Base-by-base conservation (phyloP, 2,888 invertebrate species). In the Ormyrus labotus region DNA sequence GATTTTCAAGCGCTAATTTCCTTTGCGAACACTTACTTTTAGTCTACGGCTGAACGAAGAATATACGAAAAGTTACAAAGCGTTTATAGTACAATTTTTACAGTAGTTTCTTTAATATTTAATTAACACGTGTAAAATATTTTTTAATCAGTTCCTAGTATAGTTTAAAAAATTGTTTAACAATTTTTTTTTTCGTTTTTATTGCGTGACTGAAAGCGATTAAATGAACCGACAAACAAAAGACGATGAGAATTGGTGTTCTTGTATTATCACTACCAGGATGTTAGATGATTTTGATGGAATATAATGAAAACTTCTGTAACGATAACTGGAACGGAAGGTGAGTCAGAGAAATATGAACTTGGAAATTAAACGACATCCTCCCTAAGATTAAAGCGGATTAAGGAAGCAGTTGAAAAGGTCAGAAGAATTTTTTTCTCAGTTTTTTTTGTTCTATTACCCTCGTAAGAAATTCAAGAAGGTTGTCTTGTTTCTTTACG, bases 11-110 rank as follows among this genome's bases (percentile, higher is more conserved):
- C 60, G 80, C 55, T 70, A 71, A 76, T 76, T 60, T 74, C 34
- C 19, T 79, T 63, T 61, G 6, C 47, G 0, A 0, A 13, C 51
- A 48, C 53, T 55, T 68, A 9, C 6, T 68, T 60, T 67, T 3
- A 48, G 34, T 13, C 47, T 34, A 34, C 34, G 34, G 10, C 19
- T 47, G 48, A 70, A 67, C 61, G 55, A 64, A 57, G 58, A 58
- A 67, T 50, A 61, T n/a, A 63, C 34, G 73, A 73, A 69, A 73
- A 63, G 61, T 79, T 73, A 73, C 61, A 61, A 76, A 75, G 75
- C 57, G 10, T 60, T 53, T 79, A 79, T 79, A 45, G 57, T 73
- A 79, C 78, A 79, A 50, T 73, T 79, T 79, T 73, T 73, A 79
- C 73, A 79, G 11, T 5, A 11, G 51, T 76, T 57, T 45, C 34